Evolutionary conservation across 2,113 vertebrate species (phyloP).

Genomic region (Burhinus oedicnemus): DNA sequence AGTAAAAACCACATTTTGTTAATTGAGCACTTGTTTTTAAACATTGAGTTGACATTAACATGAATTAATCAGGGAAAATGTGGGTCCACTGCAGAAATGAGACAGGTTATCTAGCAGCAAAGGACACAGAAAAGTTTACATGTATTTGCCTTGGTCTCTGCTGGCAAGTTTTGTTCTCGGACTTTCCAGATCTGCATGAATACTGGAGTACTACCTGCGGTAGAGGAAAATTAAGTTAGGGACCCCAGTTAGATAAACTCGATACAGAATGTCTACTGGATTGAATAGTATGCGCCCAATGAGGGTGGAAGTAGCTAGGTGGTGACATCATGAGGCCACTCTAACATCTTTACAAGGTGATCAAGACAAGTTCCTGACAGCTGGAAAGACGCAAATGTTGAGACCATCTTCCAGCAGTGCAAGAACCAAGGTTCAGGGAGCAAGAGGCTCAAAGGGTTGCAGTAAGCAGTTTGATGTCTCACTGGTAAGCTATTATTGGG

Average conservation of each 20-base stretch:
- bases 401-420: background rate
- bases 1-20: background rate
- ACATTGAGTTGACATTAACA: background rate
- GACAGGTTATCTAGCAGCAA: background rate
- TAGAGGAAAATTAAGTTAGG: background rate
- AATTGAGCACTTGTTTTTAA: background rate
- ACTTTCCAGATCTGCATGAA: background rate
- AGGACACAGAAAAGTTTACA: background rate
- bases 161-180: background rate
- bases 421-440: background rate
- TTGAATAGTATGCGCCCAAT: background rate
- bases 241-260: accelerated
- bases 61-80: background rate
- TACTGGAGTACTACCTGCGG: background rate
- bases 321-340: background rate
- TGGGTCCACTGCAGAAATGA: background rate
- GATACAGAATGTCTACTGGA: background rate
- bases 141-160: background rate
- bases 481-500: background rate
- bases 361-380: background rate
- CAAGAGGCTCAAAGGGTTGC: background rate
- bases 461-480: background rate
- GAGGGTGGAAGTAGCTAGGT: background rate
- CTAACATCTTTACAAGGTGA: background rate
- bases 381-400: background rate